phyloP scores from a whole-genome alignment of 2,888 invertebrate species.

The Ceramica pisi region DNA sequence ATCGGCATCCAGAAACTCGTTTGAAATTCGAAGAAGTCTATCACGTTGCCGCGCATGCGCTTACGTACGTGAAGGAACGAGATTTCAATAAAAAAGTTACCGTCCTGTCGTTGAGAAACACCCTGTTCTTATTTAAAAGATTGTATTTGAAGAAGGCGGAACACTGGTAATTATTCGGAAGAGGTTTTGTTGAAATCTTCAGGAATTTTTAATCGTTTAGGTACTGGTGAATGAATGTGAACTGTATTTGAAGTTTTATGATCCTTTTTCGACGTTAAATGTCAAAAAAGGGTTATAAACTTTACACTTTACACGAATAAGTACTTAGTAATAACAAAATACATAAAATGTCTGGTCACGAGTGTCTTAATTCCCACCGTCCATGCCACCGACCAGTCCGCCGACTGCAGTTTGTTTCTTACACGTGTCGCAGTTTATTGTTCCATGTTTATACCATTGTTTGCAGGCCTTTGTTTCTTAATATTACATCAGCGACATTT shows the following conservation, averaged over 20 bases:
- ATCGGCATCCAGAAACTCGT: constrained; percentile 46
- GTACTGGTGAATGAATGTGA: not conserved
- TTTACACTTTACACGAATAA: constrained; percentile 1
- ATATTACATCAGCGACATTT: constrained; percentile 39
- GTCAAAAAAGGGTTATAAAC: not conserved
- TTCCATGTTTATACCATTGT: constrained; percentile 41
- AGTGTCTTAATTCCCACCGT: constrained; percentile 7
- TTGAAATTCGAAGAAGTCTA: constrained; percentile 60
- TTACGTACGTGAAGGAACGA: constrained; percentile 50
- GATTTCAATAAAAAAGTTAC: constrained; percentile 44
- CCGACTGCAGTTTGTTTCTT: not conserved
- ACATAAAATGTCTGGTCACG: constrained; percentile 29
- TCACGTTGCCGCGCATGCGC: constrained; percentile 40
- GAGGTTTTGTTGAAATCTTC: constrained; percentile 31
- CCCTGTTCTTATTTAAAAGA: constrained; percentile 48
- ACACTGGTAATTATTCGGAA: constrained; percentile 46
- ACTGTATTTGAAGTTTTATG: too few relatives aligned
- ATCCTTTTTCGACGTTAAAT: not conserved
- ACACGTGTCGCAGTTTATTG: constrained; percentile 48
- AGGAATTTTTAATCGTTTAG: not conserved
- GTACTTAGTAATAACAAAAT: constrained; percentile 9
- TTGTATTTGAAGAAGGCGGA: constrained; percentile 62
- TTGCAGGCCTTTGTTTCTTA: constrained; percentile 42
- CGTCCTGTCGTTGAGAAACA: constrained; percentile 53
- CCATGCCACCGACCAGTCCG: constrained; percentile 12